These are phyloP conservation scores for Orycteropus afer DNA, from an alignment of 2,113 vertebrate genomes.

Conservation along the genomic window DNA sequence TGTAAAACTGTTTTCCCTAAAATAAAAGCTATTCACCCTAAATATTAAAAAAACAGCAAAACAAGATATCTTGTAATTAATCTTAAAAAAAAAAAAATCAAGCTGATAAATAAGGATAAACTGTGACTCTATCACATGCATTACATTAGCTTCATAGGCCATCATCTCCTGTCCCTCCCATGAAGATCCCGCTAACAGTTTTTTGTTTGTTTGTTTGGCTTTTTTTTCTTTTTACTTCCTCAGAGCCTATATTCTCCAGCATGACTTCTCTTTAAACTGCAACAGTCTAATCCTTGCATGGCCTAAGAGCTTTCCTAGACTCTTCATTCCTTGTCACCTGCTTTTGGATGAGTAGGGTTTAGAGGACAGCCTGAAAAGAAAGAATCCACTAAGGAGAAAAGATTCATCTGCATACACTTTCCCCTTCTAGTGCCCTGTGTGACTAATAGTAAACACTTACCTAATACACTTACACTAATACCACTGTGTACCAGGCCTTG, in stretches of 20 bases:
- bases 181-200: neutral
- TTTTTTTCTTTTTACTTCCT: neutral
- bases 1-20: neutral
- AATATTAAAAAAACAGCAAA: slow-evolving; percentile 10
- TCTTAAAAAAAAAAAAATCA: neutral
- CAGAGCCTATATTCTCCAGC: neutral
- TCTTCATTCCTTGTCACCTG: neutral
- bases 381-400: neutral
- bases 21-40: neutral
- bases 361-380: neutral
- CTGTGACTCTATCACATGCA: neutral
- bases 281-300: neutral
- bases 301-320: neutral
- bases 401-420: neutral
- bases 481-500: neutral
- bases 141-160: neutral
- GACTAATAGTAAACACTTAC: neutral
- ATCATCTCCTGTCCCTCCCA: neutral
- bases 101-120: slow-evolving; percentile 5
- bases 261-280: neutral
- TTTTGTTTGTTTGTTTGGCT: too few relatives aligned
- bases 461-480: neutral
- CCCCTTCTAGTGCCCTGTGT: neutral
- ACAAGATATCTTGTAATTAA: neutral
- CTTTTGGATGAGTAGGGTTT: neutral